These are phyloP conservation scores for Microtus montanus DNA, from an alignment of 2,113 vertebrate genomes.

Conservation along the genomic window DNA sequence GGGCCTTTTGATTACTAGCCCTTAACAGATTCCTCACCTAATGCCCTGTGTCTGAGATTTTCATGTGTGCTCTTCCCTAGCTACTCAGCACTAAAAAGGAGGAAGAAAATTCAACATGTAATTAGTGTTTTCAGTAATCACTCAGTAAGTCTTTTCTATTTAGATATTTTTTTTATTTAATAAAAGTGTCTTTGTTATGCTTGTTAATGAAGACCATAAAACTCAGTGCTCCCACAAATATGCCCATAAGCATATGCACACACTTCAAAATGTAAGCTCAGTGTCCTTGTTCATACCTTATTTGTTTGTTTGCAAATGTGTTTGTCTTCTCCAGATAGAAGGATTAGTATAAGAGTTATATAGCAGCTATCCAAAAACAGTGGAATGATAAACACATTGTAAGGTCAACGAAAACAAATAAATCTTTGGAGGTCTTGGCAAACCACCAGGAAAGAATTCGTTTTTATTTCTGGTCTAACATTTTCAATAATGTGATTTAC, in stretches of 20 bases:
- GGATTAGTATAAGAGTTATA: accelerated
- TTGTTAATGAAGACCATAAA: accelerated
- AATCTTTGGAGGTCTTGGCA: neutral
- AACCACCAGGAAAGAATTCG: neutral
- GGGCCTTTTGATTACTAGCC: too few species aligned
- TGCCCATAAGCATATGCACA: neutral
- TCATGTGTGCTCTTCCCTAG: neutral
- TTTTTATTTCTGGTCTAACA: neutral
- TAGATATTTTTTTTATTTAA: neutral
- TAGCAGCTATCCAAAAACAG: too few species aligned
- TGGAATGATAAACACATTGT: neutral
- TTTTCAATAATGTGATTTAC: slow-evolving; percentile 11
- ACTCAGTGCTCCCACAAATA: neutral
- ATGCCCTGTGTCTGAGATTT: neutral
- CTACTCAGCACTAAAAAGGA: neutral
- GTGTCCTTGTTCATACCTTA: neutral
- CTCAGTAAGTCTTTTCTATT: neutral
- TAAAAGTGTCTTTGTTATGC: neutral
- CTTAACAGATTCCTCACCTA: accelerated
- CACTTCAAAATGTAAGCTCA: accelerated
- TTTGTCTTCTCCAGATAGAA: neutral
- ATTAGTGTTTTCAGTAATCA: too few species aligned
- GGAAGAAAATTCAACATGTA: too few species aligned
- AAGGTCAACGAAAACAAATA: neutral
- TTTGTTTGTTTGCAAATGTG: neutral